Evolutionary conservation across 1,140 invertebrate genomes (phyloP).

Genomic region (Drosophila nigrodunni): DNA sequence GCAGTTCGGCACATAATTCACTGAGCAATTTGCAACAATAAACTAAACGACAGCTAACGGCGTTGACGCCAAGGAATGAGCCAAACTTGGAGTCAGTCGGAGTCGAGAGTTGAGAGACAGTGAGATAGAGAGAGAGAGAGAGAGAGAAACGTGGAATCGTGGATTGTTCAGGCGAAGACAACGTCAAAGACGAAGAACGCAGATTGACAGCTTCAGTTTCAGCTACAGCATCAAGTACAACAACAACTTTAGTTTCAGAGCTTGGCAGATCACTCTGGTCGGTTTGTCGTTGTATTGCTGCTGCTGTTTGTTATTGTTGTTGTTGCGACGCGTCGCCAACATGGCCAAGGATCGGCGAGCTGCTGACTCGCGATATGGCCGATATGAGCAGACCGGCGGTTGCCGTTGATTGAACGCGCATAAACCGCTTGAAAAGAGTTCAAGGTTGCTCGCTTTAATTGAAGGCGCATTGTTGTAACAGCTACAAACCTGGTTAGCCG

Average conservation of each 20-base stretch:
- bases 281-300: conserved; percentile 20
- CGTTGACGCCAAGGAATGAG: conserved; percentile 78
- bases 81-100: conserved; percentile 34
- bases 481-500: conserved; percentile 25
- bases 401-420: conserved; percentile 72
- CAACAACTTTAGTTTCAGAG: conserved; percentile 24
- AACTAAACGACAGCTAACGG: conserved; percentile 81
- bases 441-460: conserved; percentile 77
- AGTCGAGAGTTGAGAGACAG: neutral
- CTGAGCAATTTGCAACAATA: conserved; percentile 81
- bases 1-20: conserved; percentile 81
- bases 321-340: conserved; percentile 46
- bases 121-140: conserved; percentile 7
- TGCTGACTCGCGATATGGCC: conserved; percentile 47
- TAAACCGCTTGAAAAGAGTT: conserved; percentile 73
- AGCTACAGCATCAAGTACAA: conserved; percentile 12
- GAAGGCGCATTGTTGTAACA: conserved; percentile 78
- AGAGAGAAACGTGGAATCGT: conserved; percentile 23
- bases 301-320: conserved; percentile 27
- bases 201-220: conserved; percentile 70
- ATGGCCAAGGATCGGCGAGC: conserved; percentile 50
- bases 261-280: conserved; percentile 22
- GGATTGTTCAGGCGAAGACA: conserved; percentile 56
- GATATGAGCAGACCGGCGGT: conserved; percentile 54
- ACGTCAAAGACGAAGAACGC: conserved; percentile 58